phyloP scores from a whole-genome alignment of 2,113 vertebrate species.

The Ammospiza caudacuta region DNA sequence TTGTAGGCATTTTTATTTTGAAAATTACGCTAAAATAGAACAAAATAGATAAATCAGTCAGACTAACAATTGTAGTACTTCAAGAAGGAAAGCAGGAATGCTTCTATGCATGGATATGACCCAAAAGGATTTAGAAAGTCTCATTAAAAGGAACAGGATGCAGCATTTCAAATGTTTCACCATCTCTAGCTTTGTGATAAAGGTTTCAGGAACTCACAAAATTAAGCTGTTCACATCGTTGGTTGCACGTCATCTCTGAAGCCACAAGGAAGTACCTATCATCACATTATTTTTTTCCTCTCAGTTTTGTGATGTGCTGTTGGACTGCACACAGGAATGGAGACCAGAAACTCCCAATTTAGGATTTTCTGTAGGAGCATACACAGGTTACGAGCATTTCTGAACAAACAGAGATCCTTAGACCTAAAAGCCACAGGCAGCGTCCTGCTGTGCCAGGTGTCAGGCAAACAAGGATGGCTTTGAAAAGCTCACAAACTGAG shows the following conservation, averaged over 20 bases:
- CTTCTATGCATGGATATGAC: background rate
- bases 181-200: background rate
- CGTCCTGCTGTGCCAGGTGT: background rate
- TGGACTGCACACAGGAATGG: background rate
- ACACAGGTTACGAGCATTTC: background rate
- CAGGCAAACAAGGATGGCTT: background rate
- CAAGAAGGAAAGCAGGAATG: background rate
- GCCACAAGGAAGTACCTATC: conserved; percentile 42
- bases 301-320: background rate
- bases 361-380: background rate
- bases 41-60: conserved; percentile 19
- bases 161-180: conserved; percentile 38
- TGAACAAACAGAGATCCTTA: background rate
- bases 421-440: background rate
- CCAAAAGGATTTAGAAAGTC: conserved; percentile 13
- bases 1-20: background rate
- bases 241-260: background rate
- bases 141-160: conserved; percentile 42
- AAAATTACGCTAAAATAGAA: background rate
- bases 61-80: background rate
- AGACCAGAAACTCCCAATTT: background rate
- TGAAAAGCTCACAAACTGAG: background rate
- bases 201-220: background rate
- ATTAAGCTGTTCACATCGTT: background rate
- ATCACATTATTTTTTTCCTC: background rate